Base-by-base conservation (phyloP, 2,797 vertebrate genomes). In the Gymnocypris eckloni region DNA sequence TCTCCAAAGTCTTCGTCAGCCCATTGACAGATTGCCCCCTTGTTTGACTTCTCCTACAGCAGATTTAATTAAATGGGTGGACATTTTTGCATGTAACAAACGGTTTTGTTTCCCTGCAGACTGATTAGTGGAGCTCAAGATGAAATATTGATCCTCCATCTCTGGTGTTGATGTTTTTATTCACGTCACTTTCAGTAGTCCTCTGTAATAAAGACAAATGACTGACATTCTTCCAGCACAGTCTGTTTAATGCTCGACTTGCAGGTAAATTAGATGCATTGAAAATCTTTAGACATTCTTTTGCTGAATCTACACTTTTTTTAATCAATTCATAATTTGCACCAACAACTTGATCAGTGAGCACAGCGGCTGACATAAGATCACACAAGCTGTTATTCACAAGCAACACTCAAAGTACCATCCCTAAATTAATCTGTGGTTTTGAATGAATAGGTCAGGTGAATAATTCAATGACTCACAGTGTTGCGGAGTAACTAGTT, bases 51-150 rank as follows among this genome's bases (percentile, higher is more conserved):
- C 92, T 91, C 91, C 72, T 87, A 87, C 90, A 64, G 85, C 88
- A 91, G 90, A 87, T 92, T 95, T 96, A 95, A 96, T 96, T 95
- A 96, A 95, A 95, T 93, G 94, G 95, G 95, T 56, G 95, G 95
- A 95, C 95, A 76, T 92, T 94, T 94, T 88, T 67, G 83, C 70
- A 61, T 81, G 86, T 95, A 94, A 96, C 91, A 93, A 94, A 96
- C 69, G 93, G 90, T 89, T 87, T 25, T 87, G 72, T 90, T 91
- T 92, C 91, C 90, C 91, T 90, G 72, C 82, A 73, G 76, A 86
- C 90, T 95, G 93, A 95, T 95, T 94, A 93, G 92, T 92, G 43
- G 76, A 91, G 87, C 90, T 92, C 90, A 91, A 89, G 93, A 96
- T 95, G 94, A 96, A 91, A 95, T 95, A 95, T 95, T 95, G 94